phyloP scores from a whole-genome alignment of 2,113 vertebrate genomes.

The Penelope pileata region DNA sequence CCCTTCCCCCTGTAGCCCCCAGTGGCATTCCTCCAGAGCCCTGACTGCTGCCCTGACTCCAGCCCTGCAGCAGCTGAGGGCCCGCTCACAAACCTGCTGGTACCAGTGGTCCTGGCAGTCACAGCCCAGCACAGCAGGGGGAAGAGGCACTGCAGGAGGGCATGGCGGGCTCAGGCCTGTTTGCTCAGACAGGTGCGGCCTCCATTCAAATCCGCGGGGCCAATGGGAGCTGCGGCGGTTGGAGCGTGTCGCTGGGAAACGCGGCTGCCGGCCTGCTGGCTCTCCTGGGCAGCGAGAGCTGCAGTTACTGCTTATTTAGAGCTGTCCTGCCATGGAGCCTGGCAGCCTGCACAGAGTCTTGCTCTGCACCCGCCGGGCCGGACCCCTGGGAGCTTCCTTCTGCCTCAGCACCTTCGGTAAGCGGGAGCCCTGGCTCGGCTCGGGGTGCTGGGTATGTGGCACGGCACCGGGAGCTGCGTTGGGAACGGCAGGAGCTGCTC shows the following conservation, averaged over 20 bases:
- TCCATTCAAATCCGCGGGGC: conserved; percentile 8
- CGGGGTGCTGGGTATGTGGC: neutral
- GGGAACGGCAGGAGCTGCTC: neutral
- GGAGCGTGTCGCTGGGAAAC: neutral
- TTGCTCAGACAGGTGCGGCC: conserved; percentile 54
- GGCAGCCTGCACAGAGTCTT: conserved; percentile 30
- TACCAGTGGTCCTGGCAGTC: accelerated
- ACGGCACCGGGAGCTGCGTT: accelerated
- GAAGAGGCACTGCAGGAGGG: accelerated
- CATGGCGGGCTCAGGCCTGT: accelerated
- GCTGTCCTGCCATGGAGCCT: conserved; percentile 68
- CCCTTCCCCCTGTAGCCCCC: neutral
- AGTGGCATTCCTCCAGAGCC: no score
- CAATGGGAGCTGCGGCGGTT: conserved; percentile 14
- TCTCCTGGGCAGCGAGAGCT: neutral
- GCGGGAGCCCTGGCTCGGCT: conserved; percentile 58
- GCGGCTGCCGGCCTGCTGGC: neutral
- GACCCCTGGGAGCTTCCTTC: conserved; percentile 61
- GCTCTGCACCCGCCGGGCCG: conserved; percentile 51
- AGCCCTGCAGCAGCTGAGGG: accelerated
- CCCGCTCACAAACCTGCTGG: accelerated
- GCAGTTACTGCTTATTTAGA: neutral
- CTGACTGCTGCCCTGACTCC: accelerated
- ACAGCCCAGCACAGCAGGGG: accelerated
- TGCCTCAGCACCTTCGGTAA: conserved; percentile 81